Base-by-base conservation (phyloP, 2,888 invertebrate genomes). In the Yponomeuta evonymella region DNA sequence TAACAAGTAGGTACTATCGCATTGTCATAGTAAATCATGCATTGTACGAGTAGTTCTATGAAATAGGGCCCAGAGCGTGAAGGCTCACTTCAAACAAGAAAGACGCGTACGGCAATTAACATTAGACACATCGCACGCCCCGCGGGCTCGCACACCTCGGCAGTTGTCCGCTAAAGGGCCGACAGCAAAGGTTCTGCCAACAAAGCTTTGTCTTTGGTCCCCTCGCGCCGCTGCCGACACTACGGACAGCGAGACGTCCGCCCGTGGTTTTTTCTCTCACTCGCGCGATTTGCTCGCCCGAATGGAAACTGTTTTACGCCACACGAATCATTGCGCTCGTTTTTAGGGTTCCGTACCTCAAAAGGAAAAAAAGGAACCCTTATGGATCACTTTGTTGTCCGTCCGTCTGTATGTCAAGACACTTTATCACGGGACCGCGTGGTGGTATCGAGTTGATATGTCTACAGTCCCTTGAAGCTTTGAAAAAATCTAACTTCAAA, bases 161-260 rank as follows among this genome's bases (percentile, higher is more conserved):
- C 30, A 65, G 65, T 65, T 30, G 65, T 65, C 30, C 33, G 29
- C 65, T 33, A 65, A 33, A n/a, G 67, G 78, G 77, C 84, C 76
- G 65, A 65, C 76, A 69, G 76, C 79, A 86, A 88, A 88, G 87
- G 83, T 29, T 33, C 83, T 82, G 85, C 82, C 65, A 65, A 87
- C 87, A 88, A 88, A 88, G 80, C 81, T 83, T 85, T 88, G 87
- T 88, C 29, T 65, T 33, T 69, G 23, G 15, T 2, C 69, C 51
- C 86, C 81, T 79, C 79, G 79, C 78, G 83, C 74, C 69, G 51
- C 69, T 29, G 48, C 33, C 58, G 51, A 51, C 69, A 58, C 51
- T 58, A 15, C 51, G 51, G 51, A 51, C 51, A 51, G 51, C 51
- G 51, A 51, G 51, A 51, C 51, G 51, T 51, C 51, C 51, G 51